Base-by-base conservation (phyloP, 2,797 vertebrate species). In the Novumbra hubbsi region DNA sequence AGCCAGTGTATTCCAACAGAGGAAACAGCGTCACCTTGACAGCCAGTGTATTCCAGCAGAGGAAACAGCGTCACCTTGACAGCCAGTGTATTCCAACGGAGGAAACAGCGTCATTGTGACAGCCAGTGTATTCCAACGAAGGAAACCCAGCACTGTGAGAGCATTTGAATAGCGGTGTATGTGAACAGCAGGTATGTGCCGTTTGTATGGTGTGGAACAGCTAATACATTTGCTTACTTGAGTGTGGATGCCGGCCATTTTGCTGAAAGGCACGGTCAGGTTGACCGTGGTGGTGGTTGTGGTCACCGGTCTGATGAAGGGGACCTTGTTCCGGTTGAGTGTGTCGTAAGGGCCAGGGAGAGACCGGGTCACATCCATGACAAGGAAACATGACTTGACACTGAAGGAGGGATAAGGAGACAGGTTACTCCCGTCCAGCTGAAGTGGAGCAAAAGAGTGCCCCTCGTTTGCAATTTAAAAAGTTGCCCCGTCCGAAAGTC, bases 321-420 rank as follows among this genome's bases (percentile, higher is more conserved):
- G 92, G 71, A 94, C 90, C 93, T 98, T 98, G 92, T 95, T 97
- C 90, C 95, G 92, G 91, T 95, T 97, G 86, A 89, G 88, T 67
- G 86, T 81, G 80, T 99, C 97, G 71, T 94, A 95, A 9, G 89
- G 81, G 82, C 91, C 91, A 52, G 96, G 93, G 76, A 96, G 95
- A 78, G 92, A 93, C 87, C 96, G 96, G 91, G 97, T 98, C 88
- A 96, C 89, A 84, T 99, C 98, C 96, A 99, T 98, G 86, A 99
- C 96, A 91, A 98, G 97, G 93, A 99, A 99, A 95, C 96, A 98
- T 66, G 97, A 98, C 91, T 98, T 98, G 67, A 99, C 97, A 85
- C 98, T 99, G 70, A 85, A 76, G 2, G 38, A 32, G 27, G 67
- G 45, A 48, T 9, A 66, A 17, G 50, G 62, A 60, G 27, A 24